phyloP scores from a whole-genome alignment of 2,888 invertebrate genomes.

The Parapristionchus giblindavisi region DNA sequence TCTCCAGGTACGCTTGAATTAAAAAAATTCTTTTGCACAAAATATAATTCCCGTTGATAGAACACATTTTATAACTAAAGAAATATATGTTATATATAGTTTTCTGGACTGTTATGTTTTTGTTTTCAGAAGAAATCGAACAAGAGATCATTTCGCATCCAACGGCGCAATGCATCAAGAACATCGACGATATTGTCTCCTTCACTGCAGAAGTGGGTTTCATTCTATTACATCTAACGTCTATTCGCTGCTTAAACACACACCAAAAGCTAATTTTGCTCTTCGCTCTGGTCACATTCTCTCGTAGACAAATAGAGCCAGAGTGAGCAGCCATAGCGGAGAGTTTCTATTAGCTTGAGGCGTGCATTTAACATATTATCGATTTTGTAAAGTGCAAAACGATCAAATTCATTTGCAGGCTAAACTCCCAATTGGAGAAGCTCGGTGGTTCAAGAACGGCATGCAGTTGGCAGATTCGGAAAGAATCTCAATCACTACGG shows the following conservation, averaged over 20 bases:
- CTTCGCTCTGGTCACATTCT: no score
- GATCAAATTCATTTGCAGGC: no score
- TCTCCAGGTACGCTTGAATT: slow-evolving; percentile 9
- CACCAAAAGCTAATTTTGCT: no score
- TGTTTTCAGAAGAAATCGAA: slow-evolving; percentile 23
- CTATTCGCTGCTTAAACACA: no score
- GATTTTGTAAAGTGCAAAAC: no score
- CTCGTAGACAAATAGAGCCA: no score
- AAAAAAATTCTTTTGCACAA: not conserved
- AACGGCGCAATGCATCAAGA: slow-evolving; percentile 42
- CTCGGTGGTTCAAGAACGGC: slow-evolving; percentile 54
- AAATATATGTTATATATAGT: not conserved
- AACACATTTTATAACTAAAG: no score
- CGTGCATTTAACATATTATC: no score
- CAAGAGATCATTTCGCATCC: slow-evolving; percentile 53
- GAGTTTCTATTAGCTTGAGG: no score
- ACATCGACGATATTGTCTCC: slow-evolving; percentile 41
- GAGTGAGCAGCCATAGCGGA: no score
- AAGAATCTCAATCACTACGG: slow-evolving; percentile 37
- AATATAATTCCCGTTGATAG: not conserved
- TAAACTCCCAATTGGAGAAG: slow-evolving; percentile 41
- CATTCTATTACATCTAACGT: no score
- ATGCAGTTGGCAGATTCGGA: slow-evolving; percentile 48
- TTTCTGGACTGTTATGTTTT: not conserved
- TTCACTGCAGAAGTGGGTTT: not conserved